These are phyloP conservation scores for Conus canariensis DNA, from an alignment of 2,888 invertebrate species.

Conservation along the genomic window DNA sequence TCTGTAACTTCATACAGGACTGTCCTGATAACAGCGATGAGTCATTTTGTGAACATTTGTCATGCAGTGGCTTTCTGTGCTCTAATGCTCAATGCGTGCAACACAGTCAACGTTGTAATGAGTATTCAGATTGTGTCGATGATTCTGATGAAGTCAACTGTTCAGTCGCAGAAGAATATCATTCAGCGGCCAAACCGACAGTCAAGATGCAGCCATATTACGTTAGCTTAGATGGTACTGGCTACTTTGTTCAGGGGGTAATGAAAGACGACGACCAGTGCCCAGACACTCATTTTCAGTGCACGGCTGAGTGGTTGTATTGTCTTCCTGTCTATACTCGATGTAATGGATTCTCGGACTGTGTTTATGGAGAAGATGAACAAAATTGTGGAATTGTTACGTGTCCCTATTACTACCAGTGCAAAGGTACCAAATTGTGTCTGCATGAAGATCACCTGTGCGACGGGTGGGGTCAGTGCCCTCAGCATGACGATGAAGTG, in stretches of 20 bases:
- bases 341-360: constrained; percentile 12
- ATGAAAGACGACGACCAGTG: not conserved
- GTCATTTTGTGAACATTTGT: not conserved
- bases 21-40: not conserved
- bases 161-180: not conserved
- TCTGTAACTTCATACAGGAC: not conserved
- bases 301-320: not conserved
- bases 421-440: not conserved
- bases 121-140: not conserved
- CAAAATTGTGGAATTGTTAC: not conserved
- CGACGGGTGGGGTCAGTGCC: constrained; percentile 23
- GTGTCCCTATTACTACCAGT: not conserved
- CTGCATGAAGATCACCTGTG: not conserved
- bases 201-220: not conserved
- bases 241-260: not conserved
- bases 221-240: not conserved
- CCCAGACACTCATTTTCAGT: not conserved
- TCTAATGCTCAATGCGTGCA: not conserved
- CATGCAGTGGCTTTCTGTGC: not conserved
- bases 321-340: constrained; percentile 8
- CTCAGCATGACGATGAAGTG: not conserved
- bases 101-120: not conserved
- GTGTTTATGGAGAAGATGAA: constrained; percentile 19
- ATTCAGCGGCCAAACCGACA: not conserved
- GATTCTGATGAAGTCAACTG: not conserved